Base-by-base conservation (phyloP, 2,113 vertebrate genomes). In the Physeter macrocephalus region DNA sequence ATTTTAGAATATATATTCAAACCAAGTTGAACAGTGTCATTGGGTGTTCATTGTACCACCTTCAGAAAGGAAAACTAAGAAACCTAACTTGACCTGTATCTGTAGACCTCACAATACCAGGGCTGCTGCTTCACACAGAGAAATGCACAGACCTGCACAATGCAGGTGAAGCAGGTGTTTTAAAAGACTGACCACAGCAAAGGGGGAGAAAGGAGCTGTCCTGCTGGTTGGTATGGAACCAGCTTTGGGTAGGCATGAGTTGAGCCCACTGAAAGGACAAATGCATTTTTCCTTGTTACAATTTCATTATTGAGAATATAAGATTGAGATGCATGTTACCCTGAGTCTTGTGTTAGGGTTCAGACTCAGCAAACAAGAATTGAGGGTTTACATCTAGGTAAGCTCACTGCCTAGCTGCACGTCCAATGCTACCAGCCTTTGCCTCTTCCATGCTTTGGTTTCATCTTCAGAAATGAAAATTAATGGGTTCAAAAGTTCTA, bases 181-280 rank as follows among this genome's bases (percentile, higher is more conserved):
- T 98, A 77, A 49, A 98, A 64, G 25, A 99, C n/a, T 0, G 99
- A 99, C 25, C 99, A 98, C 69, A 99, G 97, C 94, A 99, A 77
- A 0, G 98, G 97, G 0, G 99, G 99, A 20, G 98, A 99, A 29
- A 98, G 93, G 52, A 99, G 98, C 71, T 98, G 98, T 2, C 98
- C 96, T 0, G 98, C 97, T 23, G 98, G 98, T 10, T 97, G 93
- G 34, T 98, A 98, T 2, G 98, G 98, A 71, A 98, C 98, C 98
- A 99, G 84, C n/a, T 98, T 98, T 29, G 98, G 98, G 72, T 98
- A 97, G 3, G 98, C 98, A 5, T 98, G 97, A 2, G 98, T 98
- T 67, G 98, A 94, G 49, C 98, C 99, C 98, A 99, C 98, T 98
- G 93, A 69, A 94, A 96, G 96, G 43, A 96, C 57, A 97, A 94